Evolutionary conservation across 2,888 invertebrate species (phyloP).

Genomic region (Abrostola tripartita): DNA sequence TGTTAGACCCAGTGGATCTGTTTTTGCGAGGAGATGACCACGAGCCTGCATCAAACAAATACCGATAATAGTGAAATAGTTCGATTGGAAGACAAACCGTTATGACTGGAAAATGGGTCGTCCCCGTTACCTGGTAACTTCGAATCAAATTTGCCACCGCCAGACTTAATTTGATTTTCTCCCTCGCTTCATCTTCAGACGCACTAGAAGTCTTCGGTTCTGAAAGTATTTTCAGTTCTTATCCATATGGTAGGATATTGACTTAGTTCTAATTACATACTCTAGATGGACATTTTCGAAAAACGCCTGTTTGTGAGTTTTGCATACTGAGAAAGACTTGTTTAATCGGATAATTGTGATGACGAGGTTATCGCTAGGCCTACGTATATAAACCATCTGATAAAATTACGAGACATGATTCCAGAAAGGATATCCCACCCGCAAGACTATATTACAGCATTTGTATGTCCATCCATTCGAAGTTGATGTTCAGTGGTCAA

Average conservation of each 20-base stretch:
- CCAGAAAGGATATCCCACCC: no score
- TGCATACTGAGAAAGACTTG: no score
- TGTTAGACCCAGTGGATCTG: conserved; percentile 93
- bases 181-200: conserved; percentile 45
- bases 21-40: conserved; percentile 94
- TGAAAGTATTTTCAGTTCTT: conserved; percentile 10
- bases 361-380: no score
- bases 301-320: no score
- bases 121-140: conserved; percentile 86
- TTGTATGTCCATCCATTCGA: no score
- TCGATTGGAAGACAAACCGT: neutral
- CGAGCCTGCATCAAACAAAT: conserved; percentile 89
- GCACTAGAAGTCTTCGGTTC: conserved; percentile 36
- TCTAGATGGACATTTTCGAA: no score
- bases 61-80: neutral
- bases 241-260: neutral
- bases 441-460: no score
- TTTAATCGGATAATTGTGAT: no score
- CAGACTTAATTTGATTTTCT: conserved; percentile 84
- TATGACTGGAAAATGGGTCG: neutral
- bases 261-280: neutral
- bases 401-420: no score
- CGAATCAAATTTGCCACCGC: conserved; percentile 92
- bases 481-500: no score
- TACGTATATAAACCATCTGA: no score